A percentile compares a stretch with the other conserved stretches of the same genome.
Conservation (phyloP, 1,140 invertebrate species). For the Drosophila busckii region DNA sequence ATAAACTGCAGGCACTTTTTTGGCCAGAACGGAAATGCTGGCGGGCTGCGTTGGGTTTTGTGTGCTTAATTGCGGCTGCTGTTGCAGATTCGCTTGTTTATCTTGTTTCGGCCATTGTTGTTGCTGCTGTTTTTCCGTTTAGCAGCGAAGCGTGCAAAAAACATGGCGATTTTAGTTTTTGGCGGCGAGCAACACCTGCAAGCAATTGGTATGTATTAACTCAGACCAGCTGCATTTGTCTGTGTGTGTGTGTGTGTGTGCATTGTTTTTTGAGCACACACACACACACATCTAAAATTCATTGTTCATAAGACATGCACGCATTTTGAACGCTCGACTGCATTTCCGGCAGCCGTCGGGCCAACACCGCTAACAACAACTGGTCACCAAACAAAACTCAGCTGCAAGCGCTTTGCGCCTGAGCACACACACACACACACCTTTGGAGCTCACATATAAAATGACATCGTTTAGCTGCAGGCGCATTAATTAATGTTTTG, state of each 20-base stretch:
- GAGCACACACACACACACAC: conserved; percentile 11
- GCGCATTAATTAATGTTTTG: conserved; percentile 72
- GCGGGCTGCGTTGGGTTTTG: conserved; percentile 55
- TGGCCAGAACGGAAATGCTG: conserved; percentile 44
- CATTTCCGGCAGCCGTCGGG: conserved; percentile 62
- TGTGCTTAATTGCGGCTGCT: conserved; percentile 56
- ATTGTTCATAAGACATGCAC: conserved; percentile 74
- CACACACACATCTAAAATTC: conserved; percentile 61
- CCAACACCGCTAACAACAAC: conserved; percentile 5
- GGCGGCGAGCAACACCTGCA: conserved; percentile 44
- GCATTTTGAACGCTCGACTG: conserved; percentile 64
- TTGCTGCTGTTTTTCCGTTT: conserved; percentile 43
- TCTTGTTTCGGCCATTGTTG: conserved; percentile 12
- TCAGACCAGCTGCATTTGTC: conserved; percentile 27
- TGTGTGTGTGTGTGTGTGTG: conserved; percentile 9
- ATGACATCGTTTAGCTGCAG: conserved; percentile 69
- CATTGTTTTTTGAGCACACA: conserved; percentile 56
- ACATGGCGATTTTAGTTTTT: conserved; percentile 71
- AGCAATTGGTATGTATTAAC: conserved; percentile 68
- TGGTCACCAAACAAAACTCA: background rate
- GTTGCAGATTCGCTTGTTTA: conserved; percentile 41
- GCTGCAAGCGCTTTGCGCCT: conserved; percentile 5
- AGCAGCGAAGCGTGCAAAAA: conserved; percentile 64
- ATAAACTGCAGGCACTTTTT: conserved; percentile 6
- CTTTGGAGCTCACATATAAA: conserved; percentile 37